Evolutionary conservation across 1,140 invertebrate species (phyloP).

Genomic region (Magallana ariakensis): DNA sequence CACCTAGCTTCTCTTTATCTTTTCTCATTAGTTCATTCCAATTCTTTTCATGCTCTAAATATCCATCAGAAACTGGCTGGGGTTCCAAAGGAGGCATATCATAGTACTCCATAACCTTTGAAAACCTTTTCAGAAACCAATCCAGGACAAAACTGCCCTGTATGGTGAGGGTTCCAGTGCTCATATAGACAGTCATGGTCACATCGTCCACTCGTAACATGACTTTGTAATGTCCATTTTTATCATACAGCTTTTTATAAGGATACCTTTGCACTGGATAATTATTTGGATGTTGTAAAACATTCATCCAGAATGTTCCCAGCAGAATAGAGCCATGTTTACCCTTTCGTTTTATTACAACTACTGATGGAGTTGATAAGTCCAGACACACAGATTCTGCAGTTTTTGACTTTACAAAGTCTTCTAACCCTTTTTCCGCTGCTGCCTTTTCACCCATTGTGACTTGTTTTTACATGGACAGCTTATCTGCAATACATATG

Average conservation of each 20-base stretch:
- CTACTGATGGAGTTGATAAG: conserved; percentile 56
- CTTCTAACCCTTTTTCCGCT: conserved; percentile 54
- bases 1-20: conserved; percentile 54
- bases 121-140: conserved; percentile 66
- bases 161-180: conserved; percentile 62
- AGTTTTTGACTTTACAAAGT: conserved; percentile 63
- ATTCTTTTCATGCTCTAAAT: conserved; percentile 56
- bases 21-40: conserved; percentile 53
- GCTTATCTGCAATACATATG: too few relatives aligned
- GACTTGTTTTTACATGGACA: not conserved
- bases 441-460: conserved; percentile 57
- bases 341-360: conserved; percentile 56
- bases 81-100: conserved; percentile 49
- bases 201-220: conserved; percentile 66
- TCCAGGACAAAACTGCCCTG: conserved; percentile 64
- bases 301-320: conserved; percentile 62
- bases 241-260: conserved; percentile 64
- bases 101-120: conserved; percentile 60
- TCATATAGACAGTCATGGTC: conserved; percentile 63
- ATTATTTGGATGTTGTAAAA: conserved; percentile 65
- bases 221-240: conserved; percentile 62
- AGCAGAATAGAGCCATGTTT: conserved; percentile 60
- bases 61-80: conserved; percentile 48
- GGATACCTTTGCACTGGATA: conserved; percentile 66
- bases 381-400: conserved; percentile 62